phyloP scores from a whole-genome alignment of 1,140 invertebrate genomes.

The Caenorhabditis inopinata region DNA sequence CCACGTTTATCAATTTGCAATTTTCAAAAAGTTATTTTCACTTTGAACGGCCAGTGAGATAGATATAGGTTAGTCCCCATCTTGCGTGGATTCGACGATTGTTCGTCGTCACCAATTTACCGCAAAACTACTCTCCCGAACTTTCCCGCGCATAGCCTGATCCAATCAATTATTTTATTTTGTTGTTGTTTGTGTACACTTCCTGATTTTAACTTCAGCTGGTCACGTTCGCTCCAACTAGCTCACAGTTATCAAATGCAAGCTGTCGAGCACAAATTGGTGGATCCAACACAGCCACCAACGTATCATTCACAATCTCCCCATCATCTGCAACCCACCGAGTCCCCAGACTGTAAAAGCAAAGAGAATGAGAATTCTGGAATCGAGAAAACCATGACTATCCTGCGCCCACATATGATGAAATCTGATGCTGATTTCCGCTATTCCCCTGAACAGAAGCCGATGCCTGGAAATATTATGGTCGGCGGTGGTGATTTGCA shows the following conservation, averaged over 20 bases:
- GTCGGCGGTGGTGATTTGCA: not conserved
- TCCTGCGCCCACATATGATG: not conserved
- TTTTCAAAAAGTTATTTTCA: not conserved
- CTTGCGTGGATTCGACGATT: too few species aligned
- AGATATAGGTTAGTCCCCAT: not conserved
- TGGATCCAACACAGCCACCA: not conserved
- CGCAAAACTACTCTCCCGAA: not conserved
- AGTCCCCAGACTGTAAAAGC: not conserved
- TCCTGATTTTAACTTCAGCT: not conserved
- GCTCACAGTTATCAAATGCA: constrained; percentile 20
- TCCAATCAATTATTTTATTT: too few species aligned
- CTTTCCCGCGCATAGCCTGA: too few species aligned
- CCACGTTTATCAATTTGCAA: not conserved
- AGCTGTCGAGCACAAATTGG: constrained; percentile 1
- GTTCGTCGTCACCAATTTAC: not conserved
- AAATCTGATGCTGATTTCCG: not conserved
- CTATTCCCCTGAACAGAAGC: not conserved
- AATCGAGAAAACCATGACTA: not conserved
- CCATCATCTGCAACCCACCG: not conserved
- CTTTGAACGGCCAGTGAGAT: not conserved
- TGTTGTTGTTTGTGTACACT: not conserved
- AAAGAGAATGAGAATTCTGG: not conserved
- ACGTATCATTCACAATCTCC: not conserved
- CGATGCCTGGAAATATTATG: not conserved
- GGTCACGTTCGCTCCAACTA: not conserved